Evolutionary conservation across 2,113 vertebrate species (phyloP).

Genomic region (Dasypus novemcinctus): DNA sequence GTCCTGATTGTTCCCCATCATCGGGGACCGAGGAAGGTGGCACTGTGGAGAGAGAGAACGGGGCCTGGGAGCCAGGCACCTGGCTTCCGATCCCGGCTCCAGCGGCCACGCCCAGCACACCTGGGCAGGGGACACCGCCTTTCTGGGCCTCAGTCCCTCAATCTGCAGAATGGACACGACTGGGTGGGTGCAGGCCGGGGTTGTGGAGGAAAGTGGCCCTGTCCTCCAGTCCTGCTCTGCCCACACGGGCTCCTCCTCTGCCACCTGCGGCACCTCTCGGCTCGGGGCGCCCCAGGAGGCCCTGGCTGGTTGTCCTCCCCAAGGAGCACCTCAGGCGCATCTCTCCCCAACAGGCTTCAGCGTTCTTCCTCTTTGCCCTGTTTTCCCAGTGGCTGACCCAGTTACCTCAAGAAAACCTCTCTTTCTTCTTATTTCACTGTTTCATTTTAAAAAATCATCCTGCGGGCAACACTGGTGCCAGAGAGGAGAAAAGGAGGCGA

Average conservation of each 20-base stretch:
- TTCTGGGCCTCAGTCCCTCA: neutral
- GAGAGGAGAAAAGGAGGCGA: neutral
- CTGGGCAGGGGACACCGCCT: rapidly evolving
- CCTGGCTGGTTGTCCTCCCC: too few species aligned
- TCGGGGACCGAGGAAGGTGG: neutral
- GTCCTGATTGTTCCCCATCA: neutral
- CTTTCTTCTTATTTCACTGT: neutral
- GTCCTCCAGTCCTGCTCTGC: too few species aligned
- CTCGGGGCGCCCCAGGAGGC: too few species aligned
- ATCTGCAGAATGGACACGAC: neutral
- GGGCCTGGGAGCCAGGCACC: neutral
- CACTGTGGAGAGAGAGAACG: neutral
- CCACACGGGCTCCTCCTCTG: too few species aligned
- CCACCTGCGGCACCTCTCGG: too few species aligned
- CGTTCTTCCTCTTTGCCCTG: neutral
- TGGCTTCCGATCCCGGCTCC: neutral
- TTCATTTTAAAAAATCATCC: neutral
- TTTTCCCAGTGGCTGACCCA: neutral
- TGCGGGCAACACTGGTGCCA: rapidly evolving
- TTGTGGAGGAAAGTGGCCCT: neutral
- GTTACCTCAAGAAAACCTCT: neutral
- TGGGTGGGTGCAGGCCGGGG: rapidly evolving
- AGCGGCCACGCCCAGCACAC: neutral
- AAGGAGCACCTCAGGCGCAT: too few species aligned
- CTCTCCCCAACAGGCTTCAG: neutral